These are phyloP conservation scores for Hypanus sabinus DNA, from an alignment of 2,113 vertebrate species.

Conservation along the genomic window DNA sequence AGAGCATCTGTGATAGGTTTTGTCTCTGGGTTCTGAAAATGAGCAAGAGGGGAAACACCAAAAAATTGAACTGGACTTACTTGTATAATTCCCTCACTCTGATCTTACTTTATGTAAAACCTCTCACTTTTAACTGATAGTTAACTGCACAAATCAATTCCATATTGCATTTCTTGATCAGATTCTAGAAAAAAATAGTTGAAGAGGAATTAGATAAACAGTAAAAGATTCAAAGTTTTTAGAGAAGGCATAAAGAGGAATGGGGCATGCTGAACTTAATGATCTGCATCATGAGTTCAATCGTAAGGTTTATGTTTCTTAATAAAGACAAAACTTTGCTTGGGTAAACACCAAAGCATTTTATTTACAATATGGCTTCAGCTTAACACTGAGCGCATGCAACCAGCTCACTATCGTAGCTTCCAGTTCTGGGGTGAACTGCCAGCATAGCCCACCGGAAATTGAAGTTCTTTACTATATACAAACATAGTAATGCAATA, in stretches of 20 bases:
- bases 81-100: background rate
- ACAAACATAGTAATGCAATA: no score
- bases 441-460: no score
- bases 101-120: background rate
- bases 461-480: no score
- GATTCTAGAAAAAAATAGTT: background rate
- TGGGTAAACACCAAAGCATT: no score
- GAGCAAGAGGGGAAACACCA: background rate
- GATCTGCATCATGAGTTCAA: background rate
- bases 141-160: background rate
- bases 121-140: background rate
- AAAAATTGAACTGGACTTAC: background rate
- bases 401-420: no score
- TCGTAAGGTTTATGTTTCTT: no score
- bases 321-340: no score
- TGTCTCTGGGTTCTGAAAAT: slow-evolving; percentile 40
- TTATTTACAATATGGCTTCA: no score
- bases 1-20: slow-evolving; percentile 37
- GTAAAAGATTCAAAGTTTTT: background rate
- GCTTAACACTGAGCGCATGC: no score
- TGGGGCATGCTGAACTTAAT: background rate
- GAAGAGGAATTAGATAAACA: background rate
- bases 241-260: background rate
- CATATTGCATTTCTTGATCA: background rate
- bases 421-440: no score